Conservation (phyloP, 2,113 vertebrate genomes). For the Bujurquina vittata region DNA sequence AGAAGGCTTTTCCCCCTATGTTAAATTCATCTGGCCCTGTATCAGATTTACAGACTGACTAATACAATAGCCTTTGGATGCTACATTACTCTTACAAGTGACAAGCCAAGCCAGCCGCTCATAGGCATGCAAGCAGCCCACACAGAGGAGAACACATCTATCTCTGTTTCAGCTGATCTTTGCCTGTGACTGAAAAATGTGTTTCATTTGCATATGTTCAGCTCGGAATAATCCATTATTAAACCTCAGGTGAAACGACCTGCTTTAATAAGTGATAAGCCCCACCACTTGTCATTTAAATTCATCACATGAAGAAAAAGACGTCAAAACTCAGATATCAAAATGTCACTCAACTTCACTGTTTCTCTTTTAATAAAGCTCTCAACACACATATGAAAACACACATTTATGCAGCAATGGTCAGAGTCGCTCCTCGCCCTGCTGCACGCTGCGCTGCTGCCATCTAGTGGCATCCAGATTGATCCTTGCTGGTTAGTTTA, state of each 20-base stretch:
- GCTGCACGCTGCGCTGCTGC: not conserved
- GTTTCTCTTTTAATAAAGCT: slow-evolving; percentile 7
- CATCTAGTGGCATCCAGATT: not conserved
- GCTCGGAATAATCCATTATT: slow-evolving; percentile 7
- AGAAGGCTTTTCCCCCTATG: not conserved
- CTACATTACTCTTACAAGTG: slow-evolving; percentile 15
- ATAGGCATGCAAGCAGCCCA: not conserved
- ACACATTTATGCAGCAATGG: not conserved
- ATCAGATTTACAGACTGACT: not conserved
- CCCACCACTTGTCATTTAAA: not conserved
- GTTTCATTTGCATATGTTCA: slow-evolving; percentile 9
- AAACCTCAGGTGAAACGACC: not conserved
- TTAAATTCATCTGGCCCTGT: not conserved
- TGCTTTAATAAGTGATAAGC: not conserved
- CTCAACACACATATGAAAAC: not conserved
- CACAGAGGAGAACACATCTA: not conserved
- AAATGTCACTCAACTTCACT: not conserved
- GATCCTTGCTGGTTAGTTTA: not conserved
- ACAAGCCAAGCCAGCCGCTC: slow-evolving; percentile 2
- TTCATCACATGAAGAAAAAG: not conserved
- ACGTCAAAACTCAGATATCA: not conserved
- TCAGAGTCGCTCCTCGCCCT: not conserved
- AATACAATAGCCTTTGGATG: slow-evolving; percentile 5
- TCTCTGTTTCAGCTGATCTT: not conserved
- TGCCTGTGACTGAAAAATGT: not conserved